Percentiles rank a stretch among this genome's conserved stretches.
phyloP scores from a whole-genome alignment of 35 echinoderm and acorn worm genomes.

The Apostichopus japonicus region DNA sequence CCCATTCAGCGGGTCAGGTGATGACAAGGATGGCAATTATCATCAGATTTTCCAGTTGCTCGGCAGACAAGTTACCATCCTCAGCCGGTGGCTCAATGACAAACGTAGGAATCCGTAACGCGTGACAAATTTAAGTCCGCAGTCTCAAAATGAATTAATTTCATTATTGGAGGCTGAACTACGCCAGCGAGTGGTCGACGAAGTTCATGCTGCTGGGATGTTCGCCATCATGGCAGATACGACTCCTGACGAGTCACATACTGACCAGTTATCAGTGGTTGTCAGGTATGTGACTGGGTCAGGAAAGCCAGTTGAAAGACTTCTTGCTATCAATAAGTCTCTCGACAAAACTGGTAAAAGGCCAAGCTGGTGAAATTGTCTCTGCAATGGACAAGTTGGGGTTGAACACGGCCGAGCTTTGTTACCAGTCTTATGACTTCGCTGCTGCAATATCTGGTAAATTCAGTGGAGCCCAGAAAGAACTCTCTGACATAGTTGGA shows the following conservation, averaged over 20 bases:
- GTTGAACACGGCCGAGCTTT: not conserved
- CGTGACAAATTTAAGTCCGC: constrained; percentile 26
- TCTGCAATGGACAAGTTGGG: not conserved
- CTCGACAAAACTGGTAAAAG: constrained; percentile 44
- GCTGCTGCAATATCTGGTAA: constrained; percentile 1
- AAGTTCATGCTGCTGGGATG: constrained; percentile 31
- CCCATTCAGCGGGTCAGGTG: not conserved
- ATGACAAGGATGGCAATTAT: too few species aligned
- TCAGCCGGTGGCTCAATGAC: constrained; percentile 23
- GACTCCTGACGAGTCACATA: constrained; percentile 34
- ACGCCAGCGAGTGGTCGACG: constrained; percentile 20
- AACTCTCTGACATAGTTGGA: not conserved
- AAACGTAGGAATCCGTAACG: not conserved
- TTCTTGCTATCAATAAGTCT: not conserved
- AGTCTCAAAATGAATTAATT: constrained; percentile 50
- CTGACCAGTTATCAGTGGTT: constrained; percentile 9
- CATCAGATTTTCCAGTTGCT: not conserved
- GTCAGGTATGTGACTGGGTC: constrained; percentile 5
- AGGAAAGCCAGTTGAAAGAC: constrained; percentile 2
- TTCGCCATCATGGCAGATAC: constrained; percentile 44
- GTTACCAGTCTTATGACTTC: constrained; percentile 48
- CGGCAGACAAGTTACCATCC: not conserved
- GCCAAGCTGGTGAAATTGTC: constrained; percentile 23
- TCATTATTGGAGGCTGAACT: constrained; percentile 26
- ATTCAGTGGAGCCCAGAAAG: constrained; percentile 10